Conservation (phyloP, 2,888 invertebrate species). For the Temnothorax rugatulus region DNA sequence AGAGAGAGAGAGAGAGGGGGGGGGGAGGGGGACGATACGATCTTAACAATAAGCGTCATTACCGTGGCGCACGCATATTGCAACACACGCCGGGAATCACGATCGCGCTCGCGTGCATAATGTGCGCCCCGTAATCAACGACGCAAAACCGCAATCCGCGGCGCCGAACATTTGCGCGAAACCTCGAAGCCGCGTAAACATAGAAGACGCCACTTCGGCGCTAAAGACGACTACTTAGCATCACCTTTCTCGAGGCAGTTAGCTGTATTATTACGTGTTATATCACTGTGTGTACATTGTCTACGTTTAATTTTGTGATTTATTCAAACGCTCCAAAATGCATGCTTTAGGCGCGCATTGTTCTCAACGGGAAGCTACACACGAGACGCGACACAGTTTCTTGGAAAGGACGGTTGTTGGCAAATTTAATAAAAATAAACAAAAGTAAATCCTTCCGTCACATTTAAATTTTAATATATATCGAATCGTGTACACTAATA, state of each 20-base stretch:
- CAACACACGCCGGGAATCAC: constrained; percentile 15
- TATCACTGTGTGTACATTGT: constrained; percentile 11
- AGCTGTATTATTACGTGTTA: not conserved
- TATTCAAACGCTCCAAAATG: not conserved
- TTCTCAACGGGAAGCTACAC: not conserved
- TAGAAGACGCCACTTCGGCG: not conserved
- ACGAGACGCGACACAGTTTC: not conserved
- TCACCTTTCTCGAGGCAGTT: not conserved
- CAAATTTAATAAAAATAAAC: not conserved
- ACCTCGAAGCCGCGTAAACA: not conserved
- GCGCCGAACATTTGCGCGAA: constrained; percentile 17
- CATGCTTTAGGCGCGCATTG: not conserved
- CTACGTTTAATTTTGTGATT: constrained; percentile 26
- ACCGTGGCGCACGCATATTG: constrained; percentile 35
- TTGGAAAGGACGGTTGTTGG: not conserved
- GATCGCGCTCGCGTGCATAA: constrained; percentile 50
- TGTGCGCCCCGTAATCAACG: constrained; percentile 37
- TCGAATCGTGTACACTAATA: not conserved
- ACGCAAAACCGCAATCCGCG: constrained; percentile 41
- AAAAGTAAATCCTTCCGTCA: not conserved
- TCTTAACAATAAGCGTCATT: constrained; percentile 44
- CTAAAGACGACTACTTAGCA: not conserved
- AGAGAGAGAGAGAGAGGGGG: too few species aligned
- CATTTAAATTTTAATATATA: not conserved
- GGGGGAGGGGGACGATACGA: not conserved